Percentiles rank a stretch among this genome's conserved stretches.
Evolutionary conservation across 2,888 invertebrate species (phyloP).

Genomic region (Amblyjoppa proteus): DNA sequence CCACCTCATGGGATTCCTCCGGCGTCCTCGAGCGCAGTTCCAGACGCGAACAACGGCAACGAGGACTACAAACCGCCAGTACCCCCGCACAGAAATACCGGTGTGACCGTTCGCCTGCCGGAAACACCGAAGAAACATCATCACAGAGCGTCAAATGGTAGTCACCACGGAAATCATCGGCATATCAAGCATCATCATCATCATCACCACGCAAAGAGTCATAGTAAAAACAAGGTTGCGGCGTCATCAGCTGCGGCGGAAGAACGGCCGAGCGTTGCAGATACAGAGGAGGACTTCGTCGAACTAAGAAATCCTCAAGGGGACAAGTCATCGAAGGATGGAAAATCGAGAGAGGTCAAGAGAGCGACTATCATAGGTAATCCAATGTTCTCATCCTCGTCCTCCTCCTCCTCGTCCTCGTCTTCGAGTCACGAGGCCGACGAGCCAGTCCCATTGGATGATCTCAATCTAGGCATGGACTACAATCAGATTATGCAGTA

Average conservation of each 20-base stretch:
- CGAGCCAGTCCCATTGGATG: constrained; percentile 91
- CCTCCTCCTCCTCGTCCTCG: constrained; percentile 84
- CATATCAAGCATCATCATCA: constrained; percentile 74
- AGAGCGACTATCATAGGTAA: constrained; percentile 95
- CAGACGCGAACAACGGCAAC: constrained; percentile 74
- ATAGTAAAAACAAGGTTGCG: constrained; percentile 56
- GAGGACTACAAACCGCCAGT: constrained; percentile 93
- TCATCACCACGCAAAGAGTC: constrained; percentile 71
- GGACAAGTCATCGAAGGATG: constrained; percentile 77
- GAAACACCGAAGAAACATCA: constrained; percentile 84
- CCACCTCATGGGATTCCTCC: constrained; percentile 86
- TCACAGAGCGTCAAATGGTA: constrained; percentile 83
- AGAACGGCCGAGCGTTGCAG: constrained; percentile 71
- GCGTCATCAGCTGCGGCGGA: constrained; percentile 28
- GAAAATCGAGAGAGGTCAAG: constrained; percentile 88
- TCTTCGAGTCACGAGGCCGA: constrained; percentile 84
- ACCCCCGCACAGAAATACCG: constrained; percentile 93
- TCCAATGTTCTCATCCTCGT: constrained; percentile 91
- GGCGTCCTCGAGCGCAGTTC: constrained; percentile 71
- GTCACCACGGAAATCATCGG: constrained; percentile 81
- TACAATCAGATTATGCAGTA: constrained; percentile 99
- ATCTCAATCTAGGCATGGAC: constrained; percentile 94
- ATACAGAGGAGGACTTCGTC: constrained; percentile 79
- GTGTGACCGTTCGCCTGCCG: constrained; percentile 86
- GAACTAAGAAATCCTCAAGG: constrained; percentile 78